phyloP scores from a whole-genome alignment of 1,140 invertebrate genomes.

The Lamellibrachia luymesi region DNA sequence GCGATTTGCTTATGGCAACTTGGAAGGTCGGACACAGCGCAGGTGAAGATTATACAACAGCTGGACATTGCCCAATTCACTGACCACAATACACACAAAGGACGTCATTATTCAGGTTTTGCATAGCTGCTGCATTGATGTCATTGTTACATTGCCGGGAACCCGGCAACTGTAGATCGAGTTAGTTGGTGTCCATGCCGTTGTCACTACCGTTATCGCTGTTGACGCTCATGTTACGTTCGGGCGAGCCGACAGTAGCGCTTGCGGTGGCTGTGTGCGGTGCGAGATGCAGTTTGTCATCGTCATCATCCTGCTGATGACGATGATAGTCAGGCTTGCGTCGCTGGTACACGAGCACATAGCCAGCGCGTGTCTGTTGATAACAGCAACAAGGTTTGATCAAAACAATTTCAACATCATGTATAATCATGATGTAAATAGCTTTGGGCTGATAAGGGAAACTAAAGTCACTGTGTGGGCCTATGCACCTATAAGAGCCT shows the following conservation, averaged over 20 bases:
- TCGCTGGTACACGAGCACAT: slow-evolving; percentile 60
- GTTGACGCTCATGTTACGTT: slow-evolving; percentile 21
- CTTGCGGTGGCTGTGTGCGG: slow-evolving; percentile 28
- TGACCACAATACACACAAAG: neutral
- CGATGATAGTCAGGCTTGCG: slow-evolving; percentile 31
- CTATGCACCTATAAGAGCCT: too few relatives aligned
- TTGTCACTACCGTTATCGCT: neutral
- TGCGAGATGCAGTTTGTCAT: slow-evolving; percentile 8
- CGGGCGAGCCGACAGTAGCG: slow-evolving; percentile 31
- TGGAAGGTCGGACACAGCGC: neutral
- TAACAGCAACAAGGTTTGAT: slow-evolving; percentile 18
- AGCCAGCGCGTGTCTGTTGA: slow-evolving; percentile 59
- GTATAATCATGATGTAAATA: neutral
- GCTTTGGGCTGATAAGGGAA: too few relatives aligned
- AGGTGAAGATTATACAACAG: neutral
- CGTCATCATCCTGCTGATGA: slow-evolving; percentile 9
- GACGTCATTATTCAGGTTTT: slow-evolving; percentile 1
- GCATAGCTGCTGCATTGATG: slow-evolving; percentile 11
- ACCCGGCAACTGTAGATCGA: neutral
- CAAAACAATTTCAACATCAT: neutral
- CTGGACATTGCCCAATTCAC: neutral
- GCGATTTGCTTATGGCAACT: neutral
- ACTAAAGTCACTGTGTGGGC: too few relatives aligned
- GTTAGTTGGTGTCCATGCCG: neutral
- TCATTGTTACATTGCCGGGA: neutral